These are phyloP conservation scores for Ceratoteleas bidentatus DNA, from an alignment of 1,140 invertebrate genomes.

Conservation along the genomic window DNA sequence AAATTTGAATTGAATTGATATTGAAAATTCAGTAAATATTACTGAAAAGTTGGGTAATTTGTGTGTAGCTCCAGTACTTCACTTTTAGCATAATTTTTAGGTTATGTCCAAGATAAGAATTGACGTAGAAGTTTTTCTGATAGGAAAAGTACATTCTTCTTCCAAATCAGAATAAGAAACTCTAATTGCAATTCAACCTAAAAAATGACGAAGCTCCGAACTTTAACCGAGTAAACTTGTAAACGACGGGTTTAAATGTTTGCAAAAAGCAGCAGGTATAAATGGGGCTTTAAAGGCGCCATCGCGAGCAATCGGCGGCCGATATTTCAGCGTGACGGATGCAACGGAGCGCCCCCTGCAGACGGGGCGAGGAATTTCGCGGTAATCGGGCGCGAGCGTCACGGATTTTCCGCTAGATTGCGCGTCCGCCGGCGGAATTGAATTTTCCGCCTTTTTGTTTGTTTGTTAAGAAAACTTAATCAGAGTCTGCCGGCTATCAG, in stretches of 20 bases:
- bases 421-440: slow-evolving; percentile 69
- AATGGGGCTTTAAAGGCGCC: slow-evolving; percentile 42
- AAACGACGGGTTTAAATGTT: slow-evolving; percentile 28
- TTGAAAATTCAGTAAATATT: no score
- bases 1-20: no score
- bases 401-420: slow-evolving; percentile 77
- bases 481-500: slow-evolving; percentile 72
- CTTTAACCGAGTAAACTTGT: slow-evolving; percentile 7
- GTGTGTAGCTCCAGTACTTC: no score
- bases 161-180: no score
- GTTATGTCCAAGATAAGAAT: no score
- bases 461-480: slow-evolving; percentile 73
- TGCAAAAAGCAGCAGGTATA: slow-evolving; percentile 35
- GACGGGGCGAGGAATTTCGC: slow-evolving; percentile 43
- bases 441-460: slow-evolving; percentile 62
- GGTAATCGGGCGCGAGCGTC: slow-evolving; percentile 72
- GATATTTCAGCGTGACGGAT: slow-evolving; percentile 57
- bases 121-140: no score
- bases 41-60: no score
- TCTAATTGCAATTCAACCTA: no score
- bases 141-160: no score
- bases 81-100: no score
- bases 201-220: no score
- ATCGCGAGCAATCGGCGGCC: slow-evolving; percentile 41
- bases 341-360: slow-evolving; percentile 29